Conservation (phyloP, 2,888 invertebrate genomes). For the Heliconius aoede region DNA sequence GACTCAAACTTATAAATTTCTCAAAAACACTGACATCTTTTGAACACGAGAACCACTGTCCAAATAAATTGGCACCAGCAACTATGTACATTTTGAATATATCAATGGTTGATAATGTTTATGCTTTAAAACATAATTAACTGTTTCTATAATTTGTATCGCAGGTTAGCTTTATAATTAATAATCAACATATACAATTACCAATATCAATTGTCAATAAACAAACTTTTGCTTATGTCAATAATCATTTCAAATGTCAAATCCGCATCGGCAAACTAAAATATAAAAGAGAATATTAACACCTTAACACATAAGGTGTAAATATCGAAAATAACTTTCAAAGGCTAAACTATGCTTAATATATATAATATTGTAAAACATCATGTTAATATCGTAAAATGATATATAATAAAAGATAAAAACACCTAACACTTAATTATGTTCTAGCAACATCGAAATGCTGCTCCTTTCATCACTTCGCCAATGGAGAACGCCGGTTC, state of each 20-base stretch:
- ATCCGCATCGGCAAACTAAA: not conserved
- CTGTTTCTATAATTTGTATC: not conserved
- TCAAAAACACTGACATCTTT: slow-evolving; percentile 53
- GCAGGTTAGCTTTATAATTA: not conserved
- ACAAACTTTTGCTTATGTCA: not conserved
- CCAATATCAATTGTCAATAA: slow-evolving; percentile 8
- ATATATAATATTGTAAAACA: not conserved
- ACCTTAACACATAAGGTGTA: not conserved
- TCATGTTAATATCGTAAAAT: not conserved
- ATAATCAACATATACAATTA: slow-evolving; percentile 2
- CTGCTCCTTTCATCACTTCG: slow-evolving; percentile 33
- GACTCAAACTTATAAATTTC: slow-evolving; percentile 54
- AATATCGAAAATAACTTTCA: not conserved
- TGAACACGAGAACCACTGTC: slow-evolving; percentile 65
- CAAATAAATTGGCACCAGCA: slow-evolving; percentile 73
- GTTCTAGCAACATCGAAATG: slow-evolving; percentile 26
- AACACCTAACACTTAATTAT: slow-evolving; percentile 1
- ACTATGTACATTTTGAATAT: slow-evolving; percentile 57
- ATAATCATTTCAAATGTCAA: not conserved
- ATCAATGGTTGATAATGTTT: not conserved
- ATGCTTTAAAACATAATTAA: not conserved
- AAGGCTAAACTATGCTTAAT: not conserved
- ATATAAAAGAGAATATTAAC: too few relatives aligned
- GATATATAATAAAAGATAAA: not conserved
- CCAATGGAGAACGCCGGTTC: slow-evolving; percentile 55